Evolutionary conservation across 2,113 vertebrate species (phyloP).

Genomic region (Peromyscus californicus): DNA sequence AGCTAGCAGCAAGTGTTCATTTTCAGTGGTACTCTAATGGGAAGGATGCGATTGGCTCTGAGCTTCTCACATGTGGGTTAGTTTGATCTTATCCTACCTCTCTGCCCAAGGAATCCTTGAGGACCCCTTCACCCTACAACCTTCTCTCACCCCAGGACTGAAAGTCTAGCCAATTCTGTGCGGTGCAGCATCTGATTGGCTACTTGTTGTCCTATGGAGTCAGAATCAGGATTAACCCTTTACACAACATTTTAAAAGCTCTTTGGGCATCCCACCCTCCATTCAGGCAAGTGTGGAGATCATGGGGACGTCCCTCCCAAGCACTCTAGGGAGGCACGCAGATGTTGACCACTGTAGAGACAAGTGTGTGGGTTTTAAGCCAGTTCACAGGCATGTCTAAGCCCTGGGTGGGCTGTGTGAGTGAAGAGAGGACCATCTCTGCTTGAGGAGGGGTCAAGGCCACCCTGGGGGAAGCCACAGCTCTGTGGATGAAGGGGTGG

Average conservation of each 20-base stretch:
- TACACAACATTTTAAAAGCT: background rate
- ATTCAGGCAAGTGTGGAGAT: background rate
- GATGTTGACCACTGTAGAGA: background rate
- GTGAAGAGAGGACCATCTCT: background rate
- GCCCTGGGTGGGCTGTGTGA: background rate
- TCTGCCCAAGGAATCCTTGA: background rate
- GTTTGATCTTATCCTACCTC: background rate
- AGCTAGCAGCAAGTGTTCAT: background rate
- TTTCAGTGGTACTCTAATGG: background rate
- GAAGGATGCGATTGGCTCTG: background rate
- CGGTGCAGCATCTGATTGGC: background rate
- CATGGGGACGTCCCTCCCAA: background rate
- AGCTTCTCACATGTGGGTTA: background rate
- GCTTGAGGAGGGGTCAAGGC: background rate
- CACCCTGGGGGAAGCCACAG: background rate
- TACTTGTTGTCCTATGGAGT: background rate
- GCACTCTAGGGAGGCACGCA: accelerated
- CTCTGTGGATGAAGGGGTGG: background rate
- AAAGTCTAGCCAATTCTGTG: background rate
- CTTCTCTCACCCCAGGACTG: background rate
- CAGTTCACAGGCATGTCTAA: background rate
- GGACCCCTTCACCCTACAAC: background rate
- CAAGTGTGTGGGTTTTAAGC: background rate
- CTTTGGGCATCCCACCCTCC: background rate
- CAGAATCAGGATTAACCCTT: background rate